Conservation (phyloP, 2,797 vertebrate genomes). For the Vireo griseus region DNA sequence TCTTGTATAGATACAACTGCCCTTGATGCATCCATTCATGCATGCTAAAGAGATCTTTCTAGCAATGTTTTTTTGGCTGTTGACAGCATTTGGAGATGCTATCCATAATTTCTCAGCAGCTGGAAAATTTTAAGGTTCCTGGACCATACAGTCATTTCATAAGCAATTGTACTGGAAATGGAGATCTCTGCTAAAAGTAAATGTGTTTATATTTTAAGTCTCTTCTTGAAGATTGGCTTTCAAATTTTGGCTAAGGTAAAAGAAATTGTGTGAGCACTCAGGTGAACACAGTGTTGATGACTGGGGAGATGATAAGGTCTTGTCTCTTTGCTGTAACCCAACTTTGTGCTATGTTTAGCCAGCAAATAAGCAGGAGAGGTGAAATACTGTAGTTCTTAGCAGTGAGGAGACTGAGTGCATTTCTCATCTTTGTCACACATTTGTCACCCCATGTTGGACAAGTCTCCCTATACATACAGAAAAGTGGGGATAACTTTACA, state of each 20-base stretch:
- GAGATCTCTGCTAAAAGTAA: background rate
- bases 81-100: background rate
- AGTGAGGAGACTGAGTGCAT: background rate
- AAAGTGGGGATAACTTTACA: background rate
- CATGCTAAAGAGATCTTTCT: conserved; percentile 37
- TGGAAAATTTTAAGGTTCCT: background rate
- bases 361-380: background rate
- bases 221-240: background rate
- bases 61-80: conserved; percentile 10
- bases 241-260: background rate
- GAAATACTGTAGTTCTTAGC: background rate
- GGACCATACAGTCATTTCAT: background rate
- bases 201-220: background rate
- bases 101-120: background rate
- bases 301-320: background rate
- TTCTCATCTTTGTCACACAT: background rate
- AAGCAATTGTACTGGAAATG: background rate
- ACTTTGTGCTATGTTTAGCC: background rate
- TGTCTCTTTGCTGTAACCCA: background rate
- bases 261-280: background rate
- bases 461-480: rapidly evolving
- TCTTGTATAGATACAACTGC: conserved; percentile 20
- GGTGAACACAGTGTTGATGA: background rate
- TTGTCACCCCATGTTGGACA: background rate
- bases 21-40: conserved; percentile 11